Percentiles rank a stretch among this genome's conserved stretches.
These are phyloP conservation scores for Engraulis encrasicolus DNA, from an alignment of 2,113 vertebrate genomes.

Conservation along the genomic window DNA sequence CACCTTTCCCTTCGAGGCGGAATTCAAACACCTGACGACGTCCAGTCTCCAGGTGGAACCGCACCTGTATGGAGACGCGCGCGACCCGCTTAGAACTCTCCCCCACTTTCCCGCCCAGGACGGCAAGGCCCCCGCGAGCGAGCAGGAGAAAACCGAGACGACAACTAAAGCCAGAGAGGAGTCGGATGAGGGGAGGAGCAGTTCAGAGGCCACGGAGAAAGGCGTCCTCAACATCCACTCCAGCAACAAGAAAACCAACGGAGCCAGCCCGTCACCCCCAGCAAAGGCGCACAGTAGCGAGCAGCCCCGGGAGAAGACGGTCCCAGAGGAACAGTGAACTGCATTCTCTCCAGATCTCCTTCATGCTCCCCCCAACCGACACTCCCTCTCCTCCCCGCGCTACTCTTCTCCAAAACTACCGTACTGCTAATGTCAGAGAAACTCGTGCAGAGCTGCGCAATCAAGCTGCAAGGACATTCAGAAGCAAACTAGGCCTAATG, in stretches of 20 bases:
- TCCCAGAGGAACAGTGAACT: constrained; percentile 54
- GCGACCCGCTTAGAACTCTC: constrained; percentile 82
- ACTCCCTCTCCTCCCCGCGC: background rate
- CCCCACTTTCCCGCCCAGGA: constrained; percentile 68
- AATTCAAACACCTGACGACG: constrained; percentile 74
- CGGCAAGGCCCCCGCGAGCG: constrained; percentile 34
- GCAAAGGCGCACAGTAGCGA: constrained; percentile 52
- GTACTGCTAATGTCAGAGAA: background rate
- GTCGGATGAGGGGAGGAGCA: constrained; percentile 45
- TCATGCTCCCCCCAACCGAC: background rate
- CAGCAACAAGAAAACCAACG: constrained; percentile 43
- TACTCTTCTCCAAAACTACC: background rate
- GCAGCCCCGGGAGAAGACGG: constrained; percentile 43
- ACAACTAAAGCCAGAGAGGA: constrained; percentile 39
- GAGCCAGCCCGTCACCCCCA: constrained; percentile 35
- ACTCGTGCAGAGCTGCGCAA: background rate
- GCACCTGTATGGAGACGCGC: constrained; percentile 79
- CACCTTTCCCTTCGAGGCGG: constrained; percentile 76
- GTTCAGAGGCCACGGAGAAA: background rate
- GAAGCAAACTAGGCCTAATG: background rate
- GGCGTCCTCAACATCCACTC: constrained; percentile 47
- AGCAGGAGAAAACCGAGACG: constrained; percentile 35
- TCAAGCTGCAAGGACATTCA: background rate
- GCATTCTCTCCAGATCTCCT: constrained; percentile 23
- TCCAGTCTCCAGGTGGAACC: constrained; percentile 81